A percentile compares a stretch with the other conserved stretches of the same genome.
Conservation (phyloP, 2,888 invertebrate genomes). For the Chalcosyrphus nemorum region DNA sequence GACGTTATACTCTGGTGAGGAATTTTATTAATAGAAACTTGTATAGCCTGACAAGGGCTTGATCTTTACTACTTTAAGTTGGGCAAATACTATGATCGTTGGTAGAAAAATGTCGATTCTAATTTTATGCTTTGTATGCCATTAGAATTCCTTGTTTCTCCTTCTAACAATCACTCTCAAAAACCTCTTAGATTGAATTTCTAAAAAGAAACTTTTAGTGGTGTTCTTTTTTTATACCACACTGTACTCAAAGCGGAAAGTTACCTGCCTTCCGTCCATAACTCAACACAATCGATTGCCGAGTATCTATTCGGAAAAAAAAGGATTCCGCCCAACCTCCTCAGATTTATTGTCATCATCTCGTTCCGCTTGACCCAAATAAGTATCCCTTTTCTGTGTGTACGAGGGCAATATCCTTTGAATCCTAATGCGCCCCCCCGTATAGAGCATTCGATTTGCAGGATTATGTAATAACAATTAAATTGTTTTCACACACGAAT, state of each 20-base stretch:
- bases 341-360: not conserved
- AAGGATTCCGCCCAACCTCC: not conserved
- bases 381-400: not conserved
- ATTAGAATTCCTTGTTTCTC: no score
- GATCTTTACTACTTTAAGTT: no score
- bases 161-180: no score
- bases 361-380: not conserved
- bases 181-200: no score
- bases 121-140: no score
- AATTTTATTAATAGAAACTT: no score
- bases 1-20: no score
- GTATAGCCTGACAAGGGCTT: no score
- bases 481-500: conserved; percentile 20
- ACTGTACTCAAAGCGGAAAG: no score
- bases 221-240: not conserved
- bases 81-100: no score
- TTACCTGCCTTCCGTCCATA: not conserved
- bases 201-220: no score
- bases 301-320: not conserved
- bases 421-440: not conserved
- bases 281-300: not conserved
- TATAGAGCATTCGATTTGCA: not conserved
- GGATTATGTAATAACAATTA: not conserved
- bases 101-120: no score
- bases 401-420: not conserved